These are phyloP conservation scores for Scaptodrosophila latifasciaeformis DNA, from an alignment of 2,888 invertebrate species.

Conservation along the genomic window DNA sequence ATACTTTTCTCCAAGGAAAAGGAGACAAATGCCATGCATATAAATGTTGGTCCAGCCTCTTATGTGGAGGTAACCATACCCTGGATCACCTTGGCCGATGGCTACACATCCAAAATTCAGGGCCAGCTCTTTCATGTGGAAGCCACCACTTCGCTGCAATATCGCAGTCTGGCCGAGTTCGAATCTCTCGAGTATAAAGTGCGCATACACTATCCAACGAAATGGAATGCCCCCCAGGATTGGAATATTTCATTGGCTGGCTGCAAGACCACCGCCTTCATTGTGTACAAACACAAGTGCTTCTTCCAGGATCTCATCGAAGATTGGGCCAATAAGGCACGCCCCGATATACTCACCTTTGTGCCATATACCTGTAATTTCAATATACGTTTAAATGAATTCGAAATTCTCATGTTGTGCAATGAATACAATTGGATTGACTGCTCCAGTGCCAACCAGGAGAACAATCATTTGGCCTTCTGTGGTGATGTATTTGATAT, in stretches of 20 bases:
- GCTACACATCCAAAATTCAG: constrained; percentile 92
- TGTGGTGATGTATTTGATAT: constrained; percentile 95
- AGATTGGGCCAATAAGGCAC: constrained; percentile 96
- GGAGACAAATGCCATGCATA: constrained; percentile 97
- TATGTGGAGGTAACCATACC: constrained; percentile 97
- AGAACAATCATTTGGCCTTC: constrained; percentile 94
- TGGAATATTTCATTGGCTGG: constrained; percentile 95
- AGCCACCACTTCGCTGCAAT: constrained; percentile 95
- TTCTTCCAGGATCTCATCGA: constrained; percentile 97
- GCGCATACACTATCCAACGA: constrained; percentile 86
- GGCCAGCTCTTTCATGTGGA: constrained; percentile 96
- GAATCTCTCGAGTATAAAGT: constrained; percentile 96
- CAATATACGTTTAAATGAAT: constrained; percentile 92
- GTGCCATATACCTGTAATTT: constrained; percentile 98
- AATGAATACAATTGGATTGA: constrained; percentile 99
- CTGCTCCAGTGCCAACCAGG: constrained; percentile 95
- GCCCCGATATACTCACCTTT: constrained; percentile 94
- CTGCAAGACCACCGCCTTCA: constrained; percentile 93
- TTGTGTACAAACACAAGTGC: constrained; percentile 96
- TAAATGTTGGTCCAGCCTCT: constrained; percentile 95
- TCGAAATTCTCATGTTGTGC: constrained; percentile 93
- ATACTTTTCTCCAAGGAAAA: constrained; percentile 93
- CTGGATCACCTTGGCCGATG: constrained; percentile 91
- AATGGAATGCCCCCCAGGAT: constrained; percentile 97
- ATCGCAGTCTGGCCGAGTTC: constrained; percentile 92